Conservation (phyloP, 2,113 vertebrate species). For the Aptenodytes forsteri region DNA sequence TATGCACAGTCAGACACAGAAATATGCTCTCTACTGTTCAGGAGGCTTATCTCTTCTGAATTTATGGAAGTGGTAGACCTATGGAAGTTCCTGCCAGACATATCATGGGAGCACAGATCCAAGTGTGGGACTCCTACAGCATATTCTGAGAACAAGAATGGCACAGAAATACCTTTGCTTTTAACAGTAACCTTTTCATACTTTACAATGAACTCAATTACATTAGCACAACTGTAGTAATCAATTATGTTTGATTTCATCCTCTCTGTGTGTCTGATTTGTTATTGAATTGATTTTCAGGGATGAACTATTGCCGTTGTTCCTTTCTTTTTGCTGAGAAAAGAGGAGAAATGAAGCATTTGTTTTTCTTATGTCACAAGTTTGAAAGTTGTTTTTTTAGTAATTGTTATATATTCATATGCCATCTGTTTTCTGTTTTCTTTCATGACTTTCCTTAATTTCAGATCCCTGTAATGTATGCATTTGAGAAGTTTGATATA, state of each 20-base stretch:
- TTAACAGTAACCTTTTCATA: background rate
- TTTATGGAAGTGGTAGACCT: background rate
- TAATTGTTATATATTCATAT: conserved; percentile 31
- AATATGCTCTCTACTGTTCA: background rate
- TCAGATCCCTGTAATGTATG: conserved; percentile 10
- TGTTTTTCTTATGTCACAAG: conserved; percentile 23
- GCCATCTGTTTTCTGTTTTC: conserved; percentile 61
- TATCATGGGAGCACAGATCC: background rate
- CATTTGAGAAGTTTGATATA: background rate
- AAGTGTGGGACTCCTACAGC: background rate
- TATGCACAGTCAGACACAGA: background rate
- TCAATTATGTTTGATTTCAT: background rate
- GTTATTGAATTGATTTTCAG: background rate
- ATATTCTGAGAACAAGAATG: background rate
- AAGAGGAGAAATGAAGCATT: conserved; percentile 5
- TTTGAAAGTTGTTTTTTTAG: conserved; percentile 10
- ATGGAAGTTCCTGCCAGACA: background rate
- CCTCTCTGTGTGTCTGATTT: background rate
- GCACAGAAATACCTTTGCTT: background rate
- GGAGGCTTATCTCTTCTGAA: background rate
- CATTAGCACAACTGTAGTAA: background rate
- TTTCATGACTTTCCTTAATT: conserved; percentile 31
- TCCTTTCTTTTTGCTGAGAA: background rate
- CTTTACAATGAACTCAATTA: background rate
- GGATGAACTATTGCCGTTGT: background rate